A percentile compares a stretch with the other conserved stretches of the same genome.
Evolutionary conservation across 2,888 invertebrate species (phyloP).

Genomic region (Muschampia plurimacula): DNA sequence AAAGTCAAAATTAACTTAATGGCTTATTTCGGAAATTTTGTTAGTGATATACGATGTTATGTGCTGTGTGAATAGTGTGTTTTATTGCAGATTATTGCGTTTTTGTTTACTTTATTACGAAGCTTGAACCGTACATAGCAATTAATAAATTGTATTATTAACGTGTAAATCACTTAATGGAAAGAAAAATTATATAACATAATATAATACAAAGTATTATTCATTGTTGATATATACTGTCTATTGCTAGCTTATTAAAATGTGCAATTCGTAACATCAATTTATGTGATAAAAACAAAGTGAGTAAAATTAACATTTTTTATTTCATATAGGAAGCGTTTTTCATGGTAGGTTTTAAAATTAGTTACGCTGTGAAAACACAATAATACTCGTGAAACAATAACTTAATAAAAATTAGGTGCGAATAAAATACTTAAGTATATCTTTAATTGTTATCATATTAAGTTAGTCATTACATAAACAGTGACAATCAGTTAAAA

Average conservation of each 20-base stretch:
- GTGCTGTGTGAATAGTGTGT: not conserved
- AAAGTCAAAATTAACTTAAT: constrained; percentile 48
- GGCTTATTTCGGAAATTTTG: not conserved
- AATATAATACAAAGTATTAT: not conserved
- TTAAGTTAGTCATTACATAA: constrained; percentile 30
- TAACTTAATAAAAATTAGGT: constrained; percentile 5
- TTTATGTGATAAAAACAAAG: constrained; percentile 1
- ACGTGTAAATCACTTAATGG: not conserved
- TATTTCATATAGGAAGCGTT: not conserved
- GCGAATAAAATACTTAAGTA: not conserved
- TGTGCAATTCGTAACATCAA: not conserved
- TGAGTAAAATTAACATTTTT: not conserved
- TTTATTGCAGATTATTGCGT: not conserved
- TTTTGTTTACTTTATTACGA: not conserved
- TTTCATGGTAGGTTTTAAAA: not conserved
- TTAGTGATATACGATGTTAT: constrained; percentile 7
- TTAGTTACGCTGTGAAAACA: constrained; percentile 5
- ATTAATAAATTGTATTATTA: not conserved
- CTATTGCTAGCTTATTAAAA: not conserved
- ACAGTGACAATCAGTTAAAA: constrained; percentile 5
- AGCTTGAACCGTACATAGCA: not conserved
- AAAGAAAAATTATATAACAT: not conserved
- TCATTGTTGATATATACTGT: not conserved
- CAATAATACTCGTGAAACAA: not conserved
- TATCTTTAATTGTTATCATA: constrained; percentile 19